These are phyloP conservation scores for Cyrtodaria siliqua DNA, from an alignment of 2,888 invertebrate genomes.

Conservation along the genomic window DNA sequence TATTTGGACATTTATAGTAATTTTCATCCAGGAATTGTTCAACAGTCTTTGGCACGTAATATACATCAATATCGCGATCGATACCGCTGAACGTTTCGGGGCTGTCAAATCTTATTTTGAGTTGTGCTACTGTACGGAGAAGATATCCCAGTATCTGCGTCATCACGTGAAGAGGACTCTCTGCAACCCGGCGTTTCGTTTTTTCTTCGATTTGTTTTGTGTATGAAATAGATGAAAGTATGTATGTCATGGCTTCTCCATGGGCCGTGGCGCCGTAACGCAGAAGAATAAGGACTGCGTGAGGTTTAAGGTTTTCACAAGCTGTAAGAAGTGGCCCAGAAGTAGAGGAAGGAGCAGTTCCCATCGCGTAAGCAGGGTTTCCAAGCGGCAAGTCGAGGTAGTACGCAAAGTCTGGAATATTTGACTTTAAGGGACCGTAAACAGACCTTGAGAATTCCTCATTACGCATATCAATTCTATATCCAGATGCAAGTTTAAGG, in stretches of 20 bases:
- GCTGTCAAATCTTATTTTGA: slow-evolving; percentile 46
- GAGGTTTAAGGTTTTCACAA: slow-evolving; percentile 53
- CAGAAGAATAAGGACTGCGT: slow-evolving; percentile 43
- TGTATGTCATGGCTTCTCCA: slow-evolving; percentile 47
- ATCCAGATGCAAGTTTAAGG: slow-evolving; percentile 41
- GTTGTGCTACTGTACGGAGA: slow-evolving; percentile 36
- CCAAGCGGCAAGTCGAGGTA: slow-evolving; percentile 62
- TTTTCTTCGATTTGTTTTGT: slow-evolving; percentile 48
- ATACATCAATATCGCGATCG: slow-evolving; percentile 31
- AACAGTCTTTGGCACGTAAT: slow-evolving; percentile 48
- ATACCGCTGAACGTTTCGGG: slow-evolving; percentile 54
- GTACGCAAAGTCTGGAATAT: slow-evolving; percentile 15
- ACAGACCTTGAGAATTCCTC: slow-evolving; percentile 40
- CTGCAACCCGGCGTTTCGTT: slow-evolving; percentile 19
- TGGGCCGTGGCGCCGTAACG: slow-evolving; percentile 51
- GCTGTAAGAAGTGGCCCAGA: slow-evolving; percentile 45
- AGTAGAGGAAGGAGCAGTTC: slow-evolving; percentile 29
- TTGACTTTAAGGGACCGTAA: slow-evolving; percentile 39
- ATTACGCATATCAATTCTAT: slow-evolving; percentile 34
- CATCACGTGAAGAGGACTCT: slow-evolving; percentile 40
- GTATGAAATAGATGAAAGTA: slow-evolving; percentile 44
- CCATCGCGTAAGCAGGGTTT: slow-evolving; percentile 55
- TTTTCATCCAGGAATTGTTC: slow-evolving; percentile 42
- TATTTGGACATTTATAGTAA: slow-evolving; percentile 48
- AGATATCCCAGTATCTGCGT: slow-evolving; percentile 43